Evolutionary conservation across 2,797 vertebrate species (phyloP).

Genomic region (Argya squamiceps): DNA sequence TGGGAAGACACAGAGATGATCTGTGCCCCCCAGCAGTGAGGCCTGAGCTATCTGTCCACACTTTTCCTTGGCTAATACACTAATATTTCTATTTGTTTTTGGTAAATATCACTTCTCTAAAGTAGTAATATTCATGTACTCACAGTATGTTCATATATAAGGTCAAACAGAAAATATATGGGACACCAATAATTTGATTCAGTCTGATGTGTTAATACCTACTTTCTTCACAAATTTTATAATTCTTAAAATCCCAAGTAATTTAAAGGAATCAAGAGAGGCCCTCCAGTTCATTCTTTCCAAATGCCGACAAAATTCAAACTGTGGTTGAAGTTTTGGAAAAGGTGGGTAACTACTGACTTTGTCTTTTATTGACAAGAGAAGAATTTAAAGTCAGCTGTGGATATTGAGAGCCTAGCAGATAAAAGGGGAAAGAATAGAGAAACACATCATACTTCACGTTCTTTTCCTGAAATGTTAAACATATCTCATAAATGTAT

Average conservation of each 20-base stretch:
- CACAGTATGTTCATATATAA: neutral
- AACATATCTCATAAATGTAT: neutral
- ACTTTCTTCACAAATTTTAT: neutral
- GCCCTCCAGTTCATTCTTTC: neutral
- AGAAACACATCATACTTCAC: neutral
- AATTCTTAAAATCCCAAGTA: neutral
- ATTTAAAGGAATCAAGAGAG: neutral
- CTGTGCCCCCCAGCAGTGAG: neutral
- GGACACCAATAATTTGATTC: fast-evolving
- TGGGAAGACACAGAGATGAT: neutral
- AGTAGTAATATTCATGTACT: no score
- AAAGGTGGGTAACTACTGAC: neutral
- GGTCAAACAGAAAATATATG: neutral
- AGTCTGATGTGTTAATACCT: neutral
- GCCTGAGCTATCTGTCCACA: neutral
- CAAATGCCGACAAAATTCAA: neutral
- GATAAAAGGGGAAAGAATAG: neutral
- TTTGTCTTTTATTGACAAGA: neutral
- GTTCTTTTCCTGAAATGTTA: neutral
- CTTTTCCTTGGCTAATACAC: neutral
- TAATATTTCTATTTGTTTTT: neutral
- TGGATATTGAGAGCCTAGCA: neutral
- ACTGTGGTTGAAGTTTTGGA: neutral
- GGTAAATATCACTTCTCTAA: neutral
- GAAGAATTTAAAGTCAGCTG: neutral